Percentiles rank a stretch among this genome's conserved stretches.
Conservation (phyloP, 2,113 vertebrate genomes). For the Hyperopisus bebe region DNA sequence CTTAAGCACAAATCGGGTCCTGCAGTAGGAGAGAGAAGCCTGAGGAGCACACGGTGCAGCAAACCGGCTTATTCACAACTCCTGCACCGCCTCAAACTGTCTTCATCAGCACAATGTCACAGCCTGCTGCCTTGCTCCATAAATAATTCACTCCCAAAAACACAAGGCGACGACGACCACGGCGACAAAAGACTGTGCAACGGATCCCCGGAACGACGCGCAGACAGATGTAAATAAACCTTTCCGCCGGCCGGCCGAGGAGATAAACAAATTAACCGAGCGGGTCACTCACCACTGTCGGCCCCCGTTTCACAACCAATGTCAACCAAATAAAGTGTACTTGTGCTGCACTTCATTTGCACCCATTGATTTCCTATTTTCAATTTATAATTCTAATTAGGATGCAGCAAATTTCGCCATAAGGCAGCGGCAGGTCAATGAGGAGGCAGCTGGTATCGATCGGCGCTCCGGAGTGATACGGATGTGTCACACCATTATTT, state of each 20-base stretch:
- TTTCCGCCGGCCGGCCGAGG: slow-evolving; percentile 24
- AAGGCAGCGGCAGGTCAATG: slow-evolving; percentile 71
- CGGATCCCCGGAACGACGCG: slow-evolving; percentile 36
- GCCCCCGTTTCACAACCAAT: slow-evolving; percentile 54
- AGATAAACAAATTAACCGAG: slow-evolving; percentile 37
- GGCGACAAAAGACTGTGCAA: slow-evolving; percentile 32
- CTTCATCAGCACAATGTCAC: slow-evolving; percentile 65
- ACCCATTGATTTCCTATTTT: slow-evolving; percentile 98
- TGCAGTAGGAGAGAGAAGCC: slow-evolving; percentile 21
- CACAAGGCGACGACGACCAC: slow-evolving; percentile 32
- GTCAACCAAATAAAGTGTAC: slow-evolving; percentile 74
- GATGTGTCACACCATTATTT: slow-evolving; percentile 69
- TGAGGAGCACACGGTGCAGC: slow-evolving; percentile 43
- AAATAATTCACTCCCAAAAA: slow-evolving; percentile 60
- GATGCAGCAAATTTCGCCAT: slow-evolving; percentile 84
- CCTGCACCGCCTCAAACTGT: slow-evolving; percentile 51
- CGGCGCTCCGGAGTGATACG: slow-evolving; percentile 61
- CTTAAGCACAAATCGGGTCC: slow-evolving; percentile 1
- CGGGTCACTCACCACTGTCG: slow-evolving; percentile 46
- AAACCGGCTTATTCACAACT: slow-evolving; percentile 57
- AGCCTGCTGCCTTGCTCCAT: slow-evolving; percentile 55
- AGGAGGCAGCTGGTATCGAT: slow-evolving; percentile 60
- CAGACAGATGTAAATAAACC: slow-evolving; percentile 32
- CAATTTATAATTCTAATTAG: slow-evolving; percentile 99
- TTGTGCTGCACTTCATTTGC: slow-evolving; percentile 78